These are phyloP conservation scores for Halcyon smyrnensis DNA, from an alignment of 2,797 vertebrate species.

Conservation along the genomic window DNA sequence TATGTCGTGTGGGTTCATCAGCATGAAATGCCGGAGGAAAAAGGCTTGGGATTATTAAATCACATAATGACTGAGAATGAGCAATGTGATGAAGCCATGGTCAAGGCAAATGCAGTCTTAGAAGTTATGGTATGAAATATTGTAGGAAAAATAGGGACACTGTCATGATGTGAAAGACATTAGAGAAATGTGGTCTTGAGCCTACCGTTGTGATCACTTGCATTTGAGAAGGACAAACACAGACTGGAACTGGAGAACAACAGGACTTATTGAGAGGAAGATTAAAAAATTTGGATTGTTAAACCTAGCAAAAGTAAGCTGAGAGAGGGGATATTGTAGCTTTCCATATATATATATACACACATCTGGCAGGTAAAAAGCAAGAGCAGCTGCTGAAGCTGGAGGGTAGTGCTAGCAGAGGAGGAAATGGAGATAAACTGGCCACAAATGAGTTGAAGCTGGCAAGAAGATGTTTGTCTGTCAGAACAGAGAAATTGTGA, in stretches of 20 bases:
- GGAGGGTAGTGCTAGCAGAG: neutral
- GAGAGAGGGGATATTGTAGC: neutral
- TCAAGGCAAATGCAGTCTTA: neutral
- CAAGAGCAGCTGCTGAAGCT: neutral
- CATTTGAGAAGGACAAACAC: neutral
- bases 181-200: neutral
- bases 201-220: rapidly evolving
- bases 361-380: neutral
- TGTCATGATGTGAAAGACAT: neutral
- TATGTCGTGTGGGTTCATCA: neutral
- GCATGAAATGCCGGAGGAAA: neutral
- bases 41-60: neutral
- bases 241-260: neutral
- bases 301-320: neutral
- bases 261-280: neutral
- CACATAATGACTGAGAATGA: neutral
- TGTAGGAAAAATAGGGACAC: neutral
- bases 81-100: neutral
- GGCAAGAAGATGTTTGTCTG: neutral
- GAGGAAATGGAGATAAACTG: neutral
- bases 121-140: neutral
- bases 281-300: neutral
- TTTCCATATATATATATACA: neutral
- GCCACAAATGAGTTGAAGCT: neutral
- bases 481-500: neutral